Evolutionary conservation across 1,140 invertebrate species (phyloP).

Genomic region (Trigoniulus corallinus): DNA sequence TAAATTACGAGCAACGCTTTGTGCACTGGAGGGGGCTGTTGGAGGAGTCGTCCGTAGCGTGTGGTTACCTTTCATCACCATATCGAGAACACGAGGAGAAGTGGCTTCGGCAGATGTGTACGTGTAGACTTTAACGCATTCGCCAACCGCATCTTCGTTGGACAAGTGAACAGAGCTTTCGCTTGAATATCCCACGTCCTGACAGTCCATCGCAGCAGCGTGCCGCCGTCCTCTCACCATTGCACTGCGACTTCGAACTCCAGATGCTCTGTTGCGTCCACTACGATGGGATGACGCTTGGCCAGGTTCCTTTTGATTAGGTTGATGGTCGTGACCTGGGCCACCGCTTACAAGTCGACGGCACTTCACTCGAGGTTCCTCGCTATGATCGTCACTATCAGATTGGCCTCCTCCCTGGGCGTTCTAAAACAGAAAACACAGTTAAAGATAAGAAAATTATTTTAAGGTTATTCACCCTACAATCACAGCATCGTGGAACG

Average conservation of each 20-base stretch:
- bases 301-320: no score
- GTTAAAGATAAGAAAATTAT: no score
- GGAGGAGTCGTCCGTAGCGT: conserved; percentile 8
- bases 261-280: no score
- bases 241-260: not conserved
- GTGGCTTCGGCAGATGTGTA: not conserved
- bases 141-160: conserved; percentile 20
- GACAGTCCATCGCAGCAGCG: not conserved
- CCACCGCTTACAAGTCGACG: no score
- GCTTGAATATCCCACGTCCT: conserved; percentile 26
- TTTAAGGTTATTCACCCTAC: no score
- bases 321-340: no score
- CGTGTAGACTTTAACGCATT: conserved; percentile 2
- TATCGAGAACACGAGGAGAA: not conserved
- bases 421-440: no score
- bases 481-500: no score
- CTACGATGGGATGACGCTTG: no score
- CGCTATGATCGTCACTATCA: no score
- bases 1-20: conserved; percentile 22
- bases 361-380: no score
- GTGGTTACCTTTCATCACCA: conserved; percentile 11
- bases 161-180: conserved; percentile 23
- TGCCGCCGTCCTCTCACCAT: not conserved
- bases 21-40: not conserved
- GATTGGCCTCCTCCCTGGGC: no score